phyloP scores from a whole-genome alignment of 2,888 invertebrate genomes.

The Pollenia amentaria region DNA sequence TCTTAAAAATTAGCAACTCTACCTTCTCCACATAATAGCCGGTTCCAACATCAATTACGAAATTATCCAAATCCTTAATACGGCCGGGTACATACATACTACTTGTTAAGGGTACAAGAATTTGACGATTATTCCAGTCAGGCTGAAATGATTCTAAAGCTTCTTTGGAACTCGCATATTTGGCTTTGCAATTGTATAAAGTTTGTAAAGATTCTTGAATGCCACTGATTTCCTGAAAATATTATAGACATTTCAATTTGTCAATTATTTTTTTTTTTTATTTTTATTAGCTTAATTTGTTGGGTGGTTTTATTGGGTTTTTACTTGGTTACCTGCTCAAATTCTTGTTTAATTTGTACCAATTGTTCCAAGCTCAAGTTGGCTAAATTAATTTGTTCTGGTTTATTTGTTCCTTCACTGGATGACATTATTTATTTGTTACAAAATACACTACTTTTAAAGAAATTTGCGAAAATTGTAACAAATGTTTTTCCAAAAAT shows the following conservation, averaged over 20 bases:
- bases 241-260: conserved; percentile 37
- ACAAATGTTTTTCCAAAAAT: conserved; percentile 74
- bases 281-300: conserved; percentile 58
- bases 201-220: conserved; percentile 96
- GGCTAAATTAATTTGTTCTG: conserved; percentile 92
- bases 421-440: conserved; percentile 76
- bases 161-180: conserved; percentile 95
- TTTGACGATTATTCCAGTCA: conserved; percentile 91
- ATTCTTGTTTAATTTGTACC: conserved; percentile 92
- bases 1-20: conserved; percentile 52
- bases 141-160: conserved; percentile 92
- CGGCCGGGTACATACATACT: conserved; percentile 99
- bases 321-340: conserved; percentile 89
- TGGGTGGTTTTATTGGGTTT: background rate
- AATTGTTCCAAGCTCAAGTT: conserved; percentile 92
- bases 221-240: conserved; percentile 91
- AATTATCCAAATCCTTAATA: conserved; percentile 92
- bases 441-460: conserved; percentile 52
- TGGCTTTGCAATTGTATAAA: conserved; percentile 94
- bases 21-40: conserved; percentile 98
- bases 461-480: conserved; percentile 73
- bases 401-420: conserved; percentile 85
- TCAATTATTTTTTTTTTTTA: conserved; percentile 55
- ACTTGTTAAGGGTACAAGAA: conserved; percentile 97
- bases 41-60: conserved; percentile 97